Evolutionary conservation across 2,113 vertebrate species (phyloP), one percentile per base, ranked within the genome.

Genomic region (Toxostoma redivivum): DNA sequence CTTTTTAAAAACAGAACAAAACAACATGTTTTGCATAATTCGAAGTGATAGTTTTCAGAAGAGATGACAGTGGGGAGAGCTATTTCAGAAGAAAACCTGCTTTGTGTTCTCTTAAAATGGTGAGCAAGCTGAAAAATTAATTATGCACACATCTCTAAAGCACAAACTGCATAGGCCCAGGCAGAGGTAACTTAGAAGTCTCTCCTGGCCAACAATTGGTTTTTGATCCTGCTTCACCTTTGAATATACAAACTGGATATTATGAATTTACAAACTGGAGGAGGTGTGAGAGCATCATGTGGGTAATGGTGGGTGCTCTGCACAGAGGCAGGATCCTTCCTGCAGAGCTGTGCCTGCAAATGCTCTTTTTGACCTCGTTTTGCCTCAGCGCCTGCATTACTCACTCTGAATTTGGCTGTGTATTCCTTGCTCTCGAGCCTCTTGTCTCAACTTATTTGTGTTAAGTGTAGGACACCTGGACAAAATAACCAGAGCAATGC

Each of bases 381-480:
- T 85, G 79, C 84, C 92, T 86, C 27, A 27, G 15, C 1, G 62
- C 93, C 95, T 31, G 45, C 91, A 95, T 91, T 97, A 85, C 96
- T 96, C 88, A 56, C 95, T 97, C 96, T 95, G 90, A 81, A 90
- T 97, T 92, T 96, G 96, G 94, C 97, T 84, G 87, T 81, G 87
- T 77, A 15, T 80, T 83, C 65, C 88, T 86, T 86, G 90, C 74
- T 94, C 61, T 94, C 92, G 90, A 96, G 81, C 79, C 72, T 94
- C 89, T 71, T 86, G 94, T 97, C 94, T 97, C 91, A 94, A 56
- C 94, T 96, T 95, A 96, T 97, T 97, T 98, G 92, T 79, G 88
- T 97, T 94, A 97, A 90, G 95, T 76, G 90, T 42, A 90, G 38
- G 93, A 97, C 95, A 97, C 92, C 92, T 24, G 89, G 97, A 96